These are phyloP conservation scores for Notolepis coatsorum DNA, from an alignment of 2,797 vertebrate genomes.

Conservation along the genomic window DNA sequence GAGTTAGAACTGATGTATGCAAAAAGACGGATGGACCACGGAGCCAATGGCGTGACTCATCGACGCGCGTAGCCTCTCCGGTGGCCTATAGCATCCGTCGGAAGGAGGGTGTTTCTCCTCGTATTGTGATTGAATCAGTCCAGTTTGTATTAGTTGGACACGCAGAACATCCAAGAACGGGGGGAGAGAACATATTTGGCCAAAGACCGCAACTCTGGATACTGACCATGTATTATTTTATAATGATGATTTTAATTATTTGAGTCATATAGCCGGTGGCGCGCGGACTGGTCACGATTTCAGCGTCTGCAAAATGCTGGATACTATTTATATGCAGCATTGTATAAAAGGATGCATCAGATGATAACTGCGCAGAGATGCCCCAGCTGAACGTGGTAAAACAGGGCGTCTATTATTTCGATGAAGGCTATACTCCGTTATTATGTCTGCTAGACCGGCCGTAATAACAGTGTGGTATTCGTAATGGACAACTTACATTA, in stretches of 20 bases:
- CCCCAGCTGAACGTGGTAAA: slow-evolving; percentile 58
- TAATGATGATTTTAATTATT: slow-evolving; percentile 17
- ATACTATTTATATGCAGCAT: slow-evolving; percentile 18
- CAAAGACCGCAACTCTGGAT: slow-evolving; percentile 27
- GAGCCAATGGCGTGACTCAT: slow-evolving; percentile 58
- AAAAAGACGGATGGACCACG: slow-evolving; percentile 6
- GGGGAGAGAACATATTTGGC: background rate
- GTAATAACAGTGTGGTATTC: slow-evolving; percentile 41
- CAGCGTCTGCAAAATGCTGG: slow-evolving; percentile 29
- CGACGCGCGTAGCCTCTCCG: background rate
- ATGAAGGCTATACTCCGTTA: slow-evolving; percentile 52
- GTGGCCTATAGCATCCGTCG: slow-evolving; percentile 50
- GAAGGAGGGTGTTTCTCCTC: slow-evolving; percentile 55
- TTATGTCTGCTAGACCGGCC: slow-evolving; percentile 60
- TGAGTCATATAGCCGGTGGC: background rate
- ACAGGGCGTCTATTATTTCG: slow-evolving; percentile 68
- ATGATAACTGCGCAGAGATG: slow-evolving; percentile 67
- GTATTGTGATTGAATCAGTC: slow-evolving; percentile 68
- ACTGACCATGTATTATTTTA: slow-evolving; percentile 3
- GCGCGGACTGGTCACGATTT: slow-evolving; percentile 26
- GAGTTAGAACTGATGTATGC: slow-evolving; percentile 4
- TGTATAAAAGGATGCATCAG: slow-evolving; percentile 50
- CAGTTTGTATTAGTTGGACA: slow-evolving; percentile 69
- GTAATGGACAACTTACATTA: slow-evolving; percentile 33
- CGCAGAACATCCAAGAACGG: slow-evolving; percentile 47